Evolutionary conservation across 2,113 vertebrate species (phyloP).

Genomic region (Alosa alosa): DNA sequence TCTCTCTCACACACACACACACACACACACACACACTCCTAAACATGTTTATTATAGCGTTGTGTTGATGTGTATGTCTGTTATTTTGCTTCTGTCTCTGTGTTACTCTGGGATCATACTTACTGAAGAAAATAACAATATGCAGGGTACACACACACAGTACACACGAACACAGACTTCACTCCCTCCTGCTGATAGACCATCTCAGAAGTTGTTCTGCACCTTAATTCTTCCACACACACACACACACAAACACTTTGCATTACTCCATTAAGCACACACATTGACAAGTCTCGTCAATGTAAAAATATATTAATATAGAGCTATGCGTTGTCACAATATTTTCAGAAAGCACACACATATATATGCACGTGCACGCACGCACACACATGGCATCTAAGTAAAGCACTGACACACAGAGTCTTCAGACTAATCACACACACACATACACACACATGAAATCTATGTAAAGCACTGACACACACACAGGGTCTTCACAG

Average conservation of each 20-base stretch:
- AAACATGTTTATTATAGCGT: slow-evolving; percentile 27
- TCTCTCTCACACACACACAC: slow-evolving; percentile 31
- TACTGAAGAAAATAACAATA: background rate
- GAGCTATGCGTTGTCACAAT: too few relatives aligned
- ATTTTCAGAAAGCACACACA: slow-evolving; percentile 45
- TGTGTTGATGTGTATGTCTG: background rate
- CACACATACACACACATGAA: background rate
- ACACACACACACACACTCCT: slow-evolving; percentile 26
- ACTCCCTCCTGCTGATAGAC: too few relatives aligned
- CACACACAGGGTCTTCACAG: background rate
- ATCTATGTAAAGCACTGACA: background rate
- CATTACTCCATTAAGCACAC: background rate
- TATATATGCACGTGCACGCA: background rate
- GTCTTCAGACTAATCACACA: background rate
- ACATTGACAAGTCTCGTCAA: slow-evolving; percentile 26
- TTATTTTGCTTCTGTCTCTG: slow-evolving; percentile 37
- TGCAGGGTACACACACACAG: background rate
- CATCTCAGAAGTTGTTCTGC: background rate
- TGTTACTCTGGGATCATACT: background rate
- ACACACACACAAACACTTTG: background rate
- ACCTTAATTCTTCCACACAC: slow-evolving; percentile 16
- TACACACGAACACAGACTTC: background rate
- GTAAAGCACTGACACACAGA: slow-evolving; percentile 34
- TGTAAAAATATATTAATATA: slow-evolving; percentile 6
- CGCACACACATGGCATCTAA: too few relatives aligned